These are phyloP conservation scores for Asbolus verrucosus DNA, from an alignment of 1,140 invertebrate species.

Conservation along the genomic window DNA sequence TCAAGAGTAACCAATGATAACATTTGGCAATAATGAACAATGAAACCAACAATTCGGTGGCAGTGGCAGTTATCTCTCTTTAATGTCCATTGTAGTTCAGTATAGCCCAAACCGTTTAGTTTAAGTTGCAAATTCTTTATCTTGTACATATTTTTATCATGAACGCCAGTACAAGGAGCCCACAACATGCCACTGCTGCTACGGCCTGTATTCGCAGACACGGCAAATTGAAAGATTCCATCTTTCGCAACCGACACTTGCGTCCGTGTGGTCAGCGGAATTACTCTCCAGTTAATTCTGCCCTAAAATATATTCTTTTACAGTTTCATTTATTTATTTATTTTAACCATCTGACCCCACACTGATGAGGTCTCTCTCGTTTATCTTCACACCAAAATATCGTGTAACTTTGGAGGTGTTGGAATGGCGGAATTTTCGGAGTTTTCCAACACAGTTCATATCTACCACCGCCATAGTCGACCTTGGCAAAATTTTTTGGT, in stretches of 20 bases:
- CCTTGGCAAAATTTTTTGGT: slow-evolving; percentile 75
- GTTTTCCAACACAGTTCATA: slow-evolving; percentile 80
- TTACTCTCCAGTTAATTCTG: background rate
- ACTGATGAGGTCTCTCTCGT: slow-evolving; percentile 72
- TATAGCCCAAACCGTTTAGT: slow-evolving; percentile 72
- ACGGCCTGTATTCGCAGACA: slow-evolving; percentile 74
- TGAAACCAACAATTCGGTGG: too few relatives aligned
- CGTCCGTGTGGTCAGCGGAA: background rate
- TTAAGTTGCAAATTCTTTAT: too few relatives aligned
- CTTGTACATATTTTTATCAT: slow-evolving; percentile 75
- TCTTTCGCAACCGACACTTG: slow-evolving; percentile 67
- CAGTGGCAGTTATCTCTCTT: too few relatives aligned
- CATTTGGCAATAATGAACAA: too few relatives aligned
- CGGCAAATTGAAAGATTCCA: slow-evolving; percentile 76
- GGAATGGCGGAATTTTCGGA: slow-evolving; percentile 61
- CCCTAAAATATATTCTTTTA: too few relatives aligned
- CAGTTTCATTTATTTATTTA: too few relatives aligned
- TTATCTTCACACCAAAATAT: slow-evolving; percentile 79
- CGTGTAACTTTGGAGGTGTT: slow-evolving; percentile 72
- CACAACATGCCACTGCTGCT: slow-evolving; percentile 82
- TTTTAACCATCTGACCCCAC: slow-evolving; percentile 66
- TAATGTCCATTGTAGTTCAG: slow-evolving; percentile 73
- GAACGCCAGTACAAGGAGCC: slow-evolving; percentile 81
- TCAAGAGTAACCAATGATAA: too few relatives aligned
- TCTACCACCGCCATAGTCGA: slow-evolving; percentile 73